Percentiles rank a stretch among this genome's conserved stretches.
These are phyloP conservation scores for Corythaixoides concolor DNA, from an alignment of 2,113 vertebrate genomes.

Conservation along the genomic window DNA sequence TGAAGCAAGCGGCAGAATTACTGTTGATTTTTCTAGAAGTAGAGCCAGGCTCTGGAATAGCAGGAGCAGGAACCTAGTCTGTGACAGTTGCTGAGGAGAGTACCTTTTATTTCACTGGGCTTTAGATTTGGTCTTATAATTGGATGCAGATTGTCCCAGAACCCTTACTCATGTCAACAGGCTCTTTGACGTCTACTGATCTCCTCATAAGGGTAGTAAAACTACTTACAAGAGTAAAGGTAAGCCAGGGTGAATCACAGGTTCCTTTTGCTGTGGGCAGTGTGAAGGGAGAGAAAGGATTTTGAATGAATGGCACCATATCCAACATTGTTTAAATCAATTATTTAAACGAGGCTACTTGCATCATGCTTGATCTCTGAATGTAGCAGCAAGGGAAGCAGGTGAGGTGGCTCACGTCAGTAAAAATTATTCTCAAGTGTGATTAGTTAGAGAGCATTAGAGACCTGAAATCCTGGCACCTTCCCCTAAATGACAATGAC, in stretches of 20 bases:
- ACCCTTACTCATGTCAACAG: not conserved
- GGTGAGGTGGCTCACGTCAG: not conserved
- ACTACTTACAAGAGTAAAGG: not conserved
- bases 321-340: not conserved
- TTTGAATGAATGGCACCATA: not conserved
- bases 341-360: not conserved
- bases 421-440: not conserved
- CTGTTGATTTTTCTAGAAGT: not conserved
- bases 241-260: not conserved
- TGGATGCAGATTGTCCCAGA: not conserved
- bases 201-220: not conserved
- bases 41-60: not conserved
- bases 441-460: not conserved
- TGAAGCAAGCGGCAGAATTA: not conserved
- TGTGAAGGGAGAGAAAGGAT: not conserved
- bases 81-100: not conserved
- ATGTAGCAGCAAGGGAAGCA: not conserved
- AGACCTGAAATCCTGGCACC: not conserved
- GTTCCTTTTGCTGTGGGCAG: not conserved
- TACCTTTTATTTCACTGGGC: not conserved
- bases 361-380: not conserved
- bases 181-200: not conserved
- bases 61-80: not conserved
- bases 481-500: not conserved
- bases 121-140: not conserved